Evolutionary conservation across 2,113 vertebrate genomes (phyloP).

Genomic region (Perca flavescens): DNA sequence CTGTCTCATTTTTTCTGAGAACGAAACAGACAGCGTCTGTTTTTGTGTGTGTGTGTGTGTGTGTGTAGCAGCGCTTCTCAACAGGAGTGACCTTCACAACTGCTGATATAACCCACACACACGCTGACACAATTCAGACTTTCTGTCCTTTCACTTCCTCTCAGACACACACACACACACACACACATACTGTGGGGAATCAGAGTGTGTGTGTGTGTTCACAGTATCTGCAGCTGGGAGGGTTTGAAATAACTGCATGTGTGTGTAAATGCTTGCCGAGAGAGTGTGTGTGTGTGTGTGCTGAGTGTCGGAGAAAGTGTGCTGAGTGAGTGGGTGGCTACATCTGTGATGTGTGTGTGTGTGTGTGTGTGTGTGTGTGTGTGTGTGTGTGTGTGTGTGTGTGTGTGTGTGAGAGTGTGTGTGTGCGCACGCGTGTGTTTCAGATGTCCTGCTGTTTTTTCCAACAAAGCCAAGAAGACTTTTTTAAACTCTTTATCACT

Average conservation of each 20-base stretch:
- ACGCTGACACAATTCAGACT: neutral
- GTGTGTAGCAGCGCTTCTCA: neutral
- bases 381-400: constrained; percentile 1
- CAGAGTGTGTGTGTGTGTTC: neutral
- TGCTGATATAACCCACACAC: neutral
- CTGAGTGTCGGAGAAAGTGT: neutral
- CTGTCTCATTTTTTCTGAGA: constrained; percentile 7
- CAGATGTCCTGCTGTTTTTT: neutral
- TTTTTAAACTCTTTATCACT: neutral
- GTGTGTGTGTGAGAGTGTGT: too few species aligned
- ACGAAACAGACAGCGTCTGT: neutral
- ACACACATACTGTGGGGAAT: neutral
- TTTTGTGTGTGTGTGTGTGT: constrained; percentile 13
- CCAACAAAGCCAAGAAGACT: neutral
- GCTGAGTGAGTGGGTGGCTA: neutral
- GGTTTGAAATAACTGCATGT: neutral
- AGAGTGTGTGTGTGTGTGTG: neutral
- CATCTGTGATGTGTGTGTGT: neutral
- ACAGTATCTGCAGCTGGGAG: neutral
- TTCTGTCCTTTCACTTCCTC: constrained; percentile 40
- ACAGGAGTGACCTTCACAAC: neutral
- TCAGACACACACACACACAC: neutral
- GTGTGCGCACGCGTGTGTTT: neutral
- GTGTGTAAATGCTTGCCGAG: neutral
- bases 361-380: neutral